Percentiles rank a stretch among this genome's conserved stretches.
These are phyloP conservation scores for Trypoxylon attenuatum DNA, from an alignment of 2,888 invertebrate genomes.

Conservation along the genomic window DNA sequence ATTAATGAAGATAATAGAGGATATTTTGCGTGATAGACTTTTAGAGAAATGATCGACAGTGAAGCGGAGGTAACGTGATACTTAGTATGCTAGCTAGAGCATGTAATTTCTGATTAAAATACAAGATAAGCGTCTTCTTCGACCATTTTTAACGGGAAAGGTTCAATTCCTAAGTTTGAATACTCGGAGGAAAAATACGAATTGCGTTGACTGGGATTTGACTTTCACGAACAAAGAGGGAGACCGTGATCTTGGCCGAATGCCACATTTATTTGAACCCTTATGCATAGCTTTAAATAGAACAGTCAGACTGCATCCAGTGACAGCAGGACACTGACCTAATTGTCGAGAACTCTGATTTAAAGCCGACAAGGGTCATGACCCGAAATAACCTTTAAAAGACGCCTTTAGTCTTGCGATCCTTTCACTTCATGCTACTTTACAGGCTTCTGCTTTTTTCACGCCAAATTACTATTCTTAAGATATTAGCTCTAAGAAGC, in stretches of 20 bases:
- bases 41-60: too few species aligned
- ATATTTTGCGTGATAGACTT: too few species aligned
- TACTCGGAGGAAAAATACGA: too few species aligned
- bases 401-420: not conserved
- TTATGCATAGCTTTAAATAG: slow-evolving; percentile 25
- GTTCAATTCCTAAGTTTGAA: too few species aligned
- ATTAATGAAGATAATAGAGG: too few species aligned
- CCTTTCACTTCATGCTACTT: not conserved
- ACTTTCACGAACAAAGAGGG: not conserved
- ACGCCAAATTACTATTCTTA: not conserved
- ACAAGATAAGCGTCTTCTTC: too few species aligned
- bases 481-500: too few species aligned
- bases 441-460: not conserved
- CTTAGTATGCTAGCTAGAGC: too few species aligned
- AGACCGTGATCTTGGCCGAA: slow-evolving; percentile 37
- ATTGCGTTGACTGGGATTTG: too few species aligned
- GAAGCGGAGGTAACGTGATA: too few species aligned
- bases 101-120: too few species aligned
- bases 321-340: slow-evolving; percentile 20
- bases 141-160: too few species aligned
- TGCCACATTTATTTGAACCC: slow-evolving; percentile 2
- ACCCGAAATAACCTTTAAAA: not conserved
- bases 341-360: slow-evolving; percentile 19
- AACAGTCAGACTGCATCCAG: not conserved
- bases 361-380: not conserved